Conservation (phyloP, 2,888 invertebrate genomes). For the Drosophila paranaensis region DNA sequence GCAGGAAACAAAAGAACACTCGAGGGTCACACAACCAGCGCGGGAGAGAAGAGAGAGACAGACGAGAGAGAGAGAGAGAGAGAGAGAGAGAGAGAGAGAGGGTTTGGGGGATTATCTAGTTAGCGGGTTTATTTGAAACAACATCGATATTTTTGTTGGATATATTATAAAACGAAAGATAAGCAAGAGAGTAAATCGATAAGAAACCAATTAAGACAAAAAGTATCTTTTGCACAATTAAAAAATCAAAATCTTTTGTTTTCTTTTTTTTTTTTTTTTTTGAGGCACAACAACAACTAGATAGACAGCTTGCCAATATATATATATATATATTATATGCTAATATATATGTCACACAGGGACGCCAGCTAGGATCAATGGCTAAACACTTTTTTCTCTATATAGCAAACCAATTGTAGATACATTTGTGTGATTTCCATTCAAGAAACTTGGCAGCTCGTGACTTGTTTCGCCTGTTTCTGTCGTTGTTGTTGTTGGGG, state of each 20-base stretch:
- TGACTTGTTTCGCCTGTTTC: constrained; percentile 54
- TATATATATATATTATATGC: constrained; percentile 16
- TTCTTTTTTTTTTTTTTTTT: constrained; percentile 2
- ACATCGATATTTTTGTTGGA: constrained; percentile 24
- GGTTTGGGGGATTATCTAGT: constrained; percentile 2
- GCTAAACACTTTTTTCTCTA: constrained; percentile 60
- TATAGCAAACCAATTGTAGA: constrained; percentile 74
- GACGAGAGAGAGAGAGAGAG: constrained; percentile 28
- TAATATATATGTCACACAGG: constrained; percentile 40
- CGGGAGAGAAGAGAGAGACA: constrained; percentile 17
- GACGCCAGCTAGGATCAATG: constrained; percentile 54
- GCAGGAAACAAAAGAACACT: constrained; percentile 44
- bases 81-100: constrained; percentile 21
- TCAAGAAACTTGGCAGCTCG: constrained; percentile 64
- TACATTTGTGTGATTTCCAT: constrained; percentile 82
- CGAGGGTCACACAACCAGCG: constrained; percentile 27
- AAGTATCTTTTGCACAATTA: constrained; percentile 30
- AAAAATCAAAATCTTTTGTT: constrained; percentile 16
- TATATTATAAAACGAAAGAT: constrained; percentile 18
- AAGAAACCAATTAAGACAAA: constrained; percentile 51
- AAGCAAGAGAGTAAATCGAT: constrained; percentile 39
- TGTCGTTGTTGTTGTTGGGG: constrained; percentile 41
- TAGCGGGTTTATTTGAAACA: constrained; percentile 20
- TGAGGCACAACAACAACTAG: constrained; percentile 68
- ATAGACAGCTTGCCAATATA: constrained; percentile 53